Base-by-base conservation (phyloP, 2,888 invertebrate genomes). In the Seira musarum region DNA sequence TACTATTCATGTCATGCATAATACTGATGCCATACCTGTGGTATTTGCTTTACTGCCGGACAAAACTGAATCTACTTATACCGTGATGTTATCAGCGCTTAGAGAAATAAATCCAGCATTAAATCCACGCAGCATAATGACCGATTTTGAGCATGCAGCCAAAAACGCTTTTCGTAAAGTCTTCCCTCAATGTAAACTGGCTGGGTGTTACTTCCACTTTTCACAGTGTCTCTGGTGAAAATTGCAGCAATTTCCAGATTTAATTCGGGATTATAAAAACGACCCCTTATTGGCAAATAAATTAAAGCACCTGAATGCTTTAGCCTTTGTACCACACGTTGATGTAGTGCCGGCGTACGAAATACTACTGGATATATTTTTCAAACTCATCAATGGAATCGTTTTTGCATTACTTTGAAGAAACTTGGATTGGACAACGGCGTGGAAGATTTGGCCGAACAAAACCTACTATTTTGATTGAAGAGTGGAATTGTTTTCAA, bases 121-220 rank as follows among this genome's bases (percentile, higher is more conserved):
- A 8, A 25, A 57, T 22, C 17, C 75, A 60, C 13, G 3, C 1
- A n/a, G 8, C 46, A 19, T 75, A 0, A 30, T 75, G 60, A 61
- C 67, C 6, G 67, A 75, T 49, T 75, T 60, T 21, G 75, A 68
- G 46, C 25, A 17, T 21, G 67, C 60, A 1, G 25, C 68, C 1
- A 19, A 40, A 1, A 61, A 60, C n/a, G 60, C 75, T n/a, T 40
- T 67, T 46, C 17, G 15, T 2, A 35, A 2, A 21, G 15, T n/a
- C 17, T 75, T 67, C 49, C 75, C 57, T 2, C 22, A 40, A 19
- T 13, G 61, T 0, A 13, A 19, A 15, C 35, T 21, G 53, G 10
- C 25, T 8, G 68, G 67, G 0, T 75, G 75, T 46, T 75, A 25
- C 24, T 75, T 75, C 22, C 68, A 75, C 46, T 67, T 67, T 60